Evolutionary conservation across 2,888 invertebrate species (phyloP), one percentile per base, ranked within the genome.

Genomic region (Malthinus flaveolus): DNA sequence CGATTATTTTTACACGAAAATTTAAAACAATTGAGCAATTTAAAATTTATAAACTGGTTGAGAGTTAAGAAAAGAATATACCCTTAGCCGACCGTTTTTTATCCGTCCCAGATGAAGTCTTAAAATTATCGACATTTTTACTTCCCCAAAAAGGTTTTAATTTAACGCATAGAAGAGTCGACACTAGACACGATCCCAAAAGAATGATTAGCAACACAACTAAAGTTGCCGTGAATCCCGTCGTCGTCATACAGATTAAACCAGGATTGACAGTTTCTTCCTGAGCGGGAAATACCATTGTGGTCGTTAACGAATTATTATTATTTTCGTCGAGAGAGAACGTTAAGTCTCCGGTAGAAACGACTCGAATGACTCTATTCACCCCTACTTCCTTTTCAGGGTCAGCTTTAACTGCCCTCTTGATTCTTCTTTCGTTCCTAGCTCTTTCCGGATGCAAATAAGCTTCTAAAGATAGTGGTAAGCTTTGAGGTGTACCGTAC

Each of bases 241-340:
- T 91, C 3, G 94, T 94, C 0, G 95, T 94, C 93, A 95, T 94
- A 78, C 95, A 95, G 64, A 95, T 93, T 61, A 93, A 81, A 13
- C 86, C 87, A 31, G 74, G 69, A 56, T 72, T 73, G 3, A 74
- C 71, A 13, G 76, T 59, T 64, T 85, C 84, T 66, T 85, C 85
- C 10, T 82, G 80, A 2, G 87, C 85, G 2, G 92, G 91, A 71
- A 89, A 88, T 0, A 89, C 83, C 82, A 89, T 85, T 0, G 92
- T 85, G 42, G 81, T 78, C 9, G 85, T 83, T 44, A 84, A 80
- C 3, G 84, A 82, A 33, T 84, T 83, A 37, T 84, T 81, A 66
- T 74, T 79, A 46, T 77, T 81, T 61, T 91, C 91, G 66, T 92
- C 91, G 51, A 93, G 81, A 31, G 90, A 80, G 77, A 95, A 95